Conservation (phyloP, 2,888 invertebrate genomes). For the Chrysolina haemoptera region DNA sequence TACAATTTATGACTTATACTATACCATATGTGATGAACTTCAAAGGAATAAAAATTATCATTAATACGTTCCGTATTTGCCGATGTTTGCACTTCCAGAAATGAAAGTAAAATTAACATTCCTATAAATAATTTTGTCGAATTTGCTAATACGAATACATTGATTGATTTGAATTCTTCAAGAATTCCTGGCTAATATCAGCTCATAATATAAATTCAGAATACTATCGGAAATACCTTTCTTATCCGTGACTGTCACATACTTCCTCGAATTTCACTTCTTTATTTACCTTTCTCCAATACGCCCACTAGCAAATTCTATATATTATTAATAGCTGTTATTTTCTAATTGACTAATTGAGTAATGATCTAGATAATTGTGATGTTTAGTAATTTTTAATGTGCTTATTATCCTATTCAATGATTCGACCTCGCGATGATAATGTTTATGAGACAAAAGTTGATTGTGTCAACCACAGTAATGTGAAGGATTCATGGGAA, state of each 20-base stretch:
- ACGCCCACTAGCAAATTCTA: neutral
- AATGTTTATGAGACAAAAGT: neutral
- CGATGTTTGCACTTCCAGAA: too few species aligned
- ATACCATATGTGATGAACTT: too few species aligned
- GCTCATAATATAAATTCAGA: neutral
- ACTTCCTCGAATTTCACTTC: neutral
- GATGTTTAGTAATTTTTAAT: neutral
- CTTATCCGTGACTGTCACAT: constrained; percentile 3
- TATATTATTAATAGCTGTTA: constrained; percentile 1
- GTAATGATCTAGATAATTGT: constrained; percentile 2
- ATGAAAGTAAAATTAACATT: too few species aligned
- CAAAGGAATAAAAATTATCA: too few species aligned
- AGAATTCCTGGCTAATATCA: too few species aligned
- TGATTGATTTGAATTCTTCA: too few species aligned
- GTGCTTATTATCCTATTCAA: neutral
- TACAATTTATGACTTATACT: too few species aligned
- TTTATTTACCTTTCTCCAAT: constrained; percentile 19
- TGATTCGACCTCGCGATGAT: neutral
- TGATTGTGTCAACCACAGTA: too few species aligned
- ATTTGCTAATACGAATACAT: too few species aligned
- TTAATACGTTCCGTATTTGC: too few species aligned
- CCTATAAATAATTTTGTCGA: too few species aligned
- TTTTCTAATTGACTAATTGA: constrained; percentile 13
- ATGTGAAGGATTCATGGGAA: too few species aligned
- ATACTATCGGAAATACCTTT: neutral